phyloP scores from a whole-genome alignment of 2,113 vertebrate genomes.

The Cebidichthys violaceus region DNA sequence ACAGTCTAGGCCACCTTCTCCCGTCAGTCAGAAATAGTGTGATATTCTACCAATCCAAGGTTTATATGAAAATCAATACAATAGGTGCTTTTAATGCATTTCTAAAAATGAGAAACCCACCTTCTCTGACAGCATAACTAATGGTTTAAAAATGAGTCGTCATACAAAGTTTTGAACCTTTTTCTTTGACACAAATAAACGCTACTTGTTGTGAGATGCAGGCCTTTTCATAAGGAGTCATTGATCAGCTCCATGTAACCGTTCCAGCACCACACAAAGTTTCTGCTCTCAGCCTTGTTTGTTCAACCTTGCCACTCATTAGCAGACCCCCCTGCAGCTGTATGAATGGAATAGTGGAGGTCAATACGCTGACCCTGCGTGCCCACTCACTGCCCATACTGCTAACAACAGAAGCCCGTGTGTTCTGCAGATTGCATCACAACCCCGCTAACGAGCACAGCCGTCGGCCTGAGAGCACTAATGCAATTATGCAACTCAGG shows the following conservation, averaged over 20 bases:
- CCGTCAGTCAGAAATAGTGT: conserved; percentile 1
- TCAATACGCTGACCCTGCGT: conserved; percentile 70
- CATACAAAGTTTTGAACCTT: conserved; percentile 5
- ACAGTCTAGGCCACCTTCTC: too few species aligned
- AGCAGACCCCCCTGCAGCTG: conserved; percentile 70
- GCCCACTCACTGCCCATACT: conserved; percentile 65
- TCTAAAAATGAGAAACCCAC: background rate
- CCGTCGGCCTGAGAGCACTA: conserved; percentile 73
- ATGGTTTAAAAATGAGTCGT: background rate
- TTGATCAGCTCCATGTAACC: conserved; percentile 29
- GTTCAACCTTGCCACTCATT: conserved; percentile 79
- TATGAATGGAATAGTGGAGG: conserved; percentile 61
- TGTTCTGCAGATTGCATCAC: conserved; percentile 77
- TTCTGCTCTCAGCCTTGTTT: conserved; percentile 72
- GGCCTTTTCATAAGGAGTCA: conserved; percentile 20
- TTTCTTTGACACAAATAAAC: conserved; percentile 24
- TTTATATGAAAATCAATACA: background rate
- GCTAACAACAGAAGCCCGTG: conserved; percentile 73
- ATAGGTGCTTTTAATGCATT: background rate
- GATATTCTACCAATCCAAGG: background rate
- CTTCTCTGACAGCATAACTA: background rate
- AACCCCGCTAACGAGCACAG: conserved; percentile 70
- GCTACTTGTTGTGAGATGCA: conserved; percentile 21
- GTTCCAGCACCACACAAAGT: conserved; percentile 51
- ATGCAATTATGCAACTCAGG: conserved; percentile 79